Evolutionary conservation across 2,113 vertebrate genomes (phyloP).

Genomic region (Todiramphus chloris): DNA sequence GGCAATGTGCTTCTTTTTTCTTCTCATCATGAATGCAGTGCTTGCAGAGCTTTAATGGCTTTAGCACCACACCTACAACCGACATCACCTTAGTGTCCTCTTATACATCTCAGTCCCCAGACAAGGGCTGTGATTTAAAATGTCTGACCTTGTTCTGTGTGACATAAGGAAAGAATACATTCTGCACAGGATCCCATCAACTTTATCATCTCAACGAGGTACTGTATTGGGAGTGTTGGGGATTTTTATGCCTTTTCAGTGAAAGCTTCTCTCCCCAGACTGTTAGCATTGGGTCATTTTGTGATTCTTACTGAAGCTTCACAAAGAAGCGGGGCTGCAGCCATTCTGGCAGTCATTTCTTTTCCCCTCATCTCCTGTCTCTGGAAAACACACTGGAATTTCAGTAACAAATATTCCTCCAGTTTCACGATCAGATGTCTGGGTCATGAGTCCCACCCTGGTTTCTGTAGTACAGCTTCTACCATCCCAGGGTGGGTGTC

Average conservation of each 20-base stretch:
- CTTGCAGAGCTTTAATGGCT: neutral
- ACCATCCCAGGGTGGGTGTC: neutral
- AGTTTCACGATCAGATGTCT: slow-evolving; percentile 36
- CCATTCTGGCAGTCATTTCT: neutral
- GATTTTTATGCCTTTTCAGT: neutral
- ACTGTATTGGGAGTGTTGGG: accelerated
- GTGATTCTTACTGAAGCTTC: neutral
- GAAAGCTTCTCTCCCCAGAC: neutral
- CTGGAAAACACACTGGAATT: slow-evolving; percentile 55
- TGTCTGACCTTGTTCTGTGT: neutral
- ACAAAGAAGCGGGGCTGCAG: neutral
- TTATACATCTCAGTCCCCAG: neutral
- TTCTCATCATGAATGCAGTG: accelerated
- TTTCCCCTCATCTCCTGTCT: neutral
- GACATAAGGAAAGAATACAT: neutral
- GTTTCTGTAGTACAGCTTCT: neutral
- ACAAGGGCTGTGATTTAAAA: slow-evolving; percentile 1
- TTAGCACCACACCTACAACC: slow-evolving; percentile 45
- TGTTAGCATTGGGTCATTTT: neutral
- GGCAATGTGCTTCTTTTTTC: neutral
- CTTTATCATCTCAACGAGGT: neutral
- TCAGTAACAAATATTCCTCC: slow-evolving; percentile 41
- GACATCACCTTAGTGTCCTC: neutral
- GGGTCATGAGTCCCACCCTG: neutral
- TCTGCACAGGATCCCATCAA: neutral